These are phyloP conservation scores for Phortica okadai DNA, from an alignment of 2,888 invertebrate genomes.

Conservation along the genomic window DNA sequence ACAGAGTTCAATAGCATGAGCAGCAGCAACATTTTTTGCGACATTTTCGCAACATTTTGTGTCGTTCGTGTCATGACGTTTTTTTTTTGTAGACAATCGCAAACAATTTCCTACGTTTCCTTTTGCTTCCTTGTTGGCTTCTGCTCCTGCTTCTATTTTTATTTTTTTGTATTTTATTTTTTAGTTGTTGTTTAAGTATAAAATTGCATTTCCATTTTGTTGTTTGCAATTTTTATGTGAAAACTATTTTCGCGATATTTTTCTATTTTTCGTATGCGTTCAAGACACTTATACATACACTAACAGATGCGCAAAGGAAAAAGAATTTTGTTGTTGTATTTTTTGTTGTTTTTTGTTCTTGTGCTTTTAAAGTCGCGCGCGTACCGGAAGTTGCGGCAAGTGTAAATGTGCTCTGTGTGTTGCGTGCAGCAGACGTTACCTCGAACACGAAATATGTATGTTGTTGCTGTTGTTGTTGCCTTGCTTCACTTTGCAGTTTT, in stretches of 20 bases:
- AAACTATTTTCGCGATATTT: background rate
- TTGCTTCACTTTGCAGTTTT: slow-evolving; percentile 16
- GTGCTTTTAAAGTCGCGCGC: background rate
- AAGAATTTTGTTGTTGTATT: background rate
- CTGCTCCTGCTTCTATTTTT: background rate
- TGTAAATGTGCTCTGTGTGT: background rate
- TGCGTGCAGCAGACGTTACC: background rate
- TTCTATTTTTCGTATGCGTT: background rate
- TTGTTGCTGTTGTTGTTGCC: slow-evolving; percentile 2
- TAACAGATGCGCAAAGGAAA: background rate
- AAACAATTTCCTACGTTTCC: background rate
- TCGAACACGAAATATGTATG: background rate
- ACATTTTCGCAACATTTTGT: slow-evolving; percentile 17
- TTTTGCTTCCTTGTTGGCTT: background rate
- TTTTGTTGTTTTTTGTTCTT: too few species aligned
- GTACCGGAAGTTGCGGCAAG: slow-evolving; percentile 8
- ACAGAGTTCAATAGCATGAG: slow-evolving; percentile 8
- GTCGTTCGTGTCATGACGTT: background rate
- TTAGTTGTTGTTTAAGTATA: slow-evolving; percentile 6
- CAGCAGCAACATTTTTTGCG: slow-evolving; percentile 12
- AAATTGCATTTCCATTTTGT: slow-evolving; percentile 33
- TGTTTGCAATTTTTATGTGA: slow-evolving; percentile 10
- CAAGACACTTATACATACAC: background rate
- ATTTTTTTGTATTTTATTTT: background rate
- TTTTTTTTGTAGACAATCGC: background rate